Conservation (phyloP, 2,113 vertebrate genomes). For the Semnornis frantzii region DNA sequence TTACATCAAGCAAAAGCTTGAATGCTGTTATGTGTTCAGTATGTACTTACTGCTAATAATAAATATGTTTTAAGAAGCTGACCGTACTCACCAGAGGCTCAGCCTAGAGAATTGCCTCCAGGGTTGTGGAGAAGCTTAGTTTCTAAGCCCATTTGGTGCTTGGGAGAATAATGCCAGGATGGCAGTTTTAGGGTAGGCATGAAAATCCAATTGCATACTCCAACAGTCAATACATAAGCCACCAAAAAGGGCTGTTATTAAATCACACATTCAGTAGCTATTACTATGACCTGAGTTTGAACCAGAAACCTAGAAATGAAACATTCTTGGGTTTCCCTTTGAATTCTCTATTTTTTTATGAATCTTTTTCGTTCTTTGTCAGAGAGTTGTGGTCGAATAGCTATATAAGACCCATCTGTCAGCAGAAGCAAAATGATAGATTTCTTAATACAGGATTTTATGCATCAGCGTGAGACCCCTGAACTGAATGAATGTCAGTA, state of each 20-base stretch:
- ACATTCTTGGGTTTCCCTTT: constrained; percentile 55
- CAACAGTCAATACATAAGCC: background rate
- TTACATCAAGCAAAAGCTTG: background rate
- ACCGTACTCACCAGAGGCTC: background rate
- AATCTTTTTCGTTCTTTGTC: constrained; percentile 58
- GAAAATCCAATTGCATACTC: background rate
- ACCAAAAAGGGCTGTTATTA: constrained; percentile 25
- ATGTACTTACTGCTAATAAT: background rate
- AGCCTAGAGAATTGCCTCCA: background rate
- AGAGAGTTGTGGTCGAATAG: background rate
- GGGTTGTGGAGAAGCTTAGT: background rate
- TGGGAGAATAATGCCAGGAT: background rate
- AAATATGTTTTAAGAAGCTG: background rate
- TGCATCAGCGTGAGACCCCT: background rate
- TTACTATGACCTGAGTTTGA: constrained; percentile 42
- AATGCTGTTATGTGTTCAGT: background rate
- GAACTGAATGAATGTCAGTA: background rate
- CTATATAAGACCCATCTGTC: constrained; percentile 42
- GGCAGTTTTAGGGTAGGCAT: background rate
- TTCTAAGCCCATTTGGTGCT: background rate
- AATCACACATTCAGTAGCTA: constrained; percentile 25
- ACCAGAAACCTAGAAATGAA: constrained; percentile 66
- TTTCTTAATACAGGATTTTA: constrained; percentile 47
- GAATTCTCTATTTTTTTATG: constrained; percentile 2
- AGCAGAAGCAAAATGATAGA: constrained; percentile 58